A percentile compares a stretch with the other conserved stretches of the same genome.
These are phyloP conservation scores for Pogonophryne albipinna DNA, from an alignment of 2,797 vertebrate species.

Conservation along the genomic window DNA sequence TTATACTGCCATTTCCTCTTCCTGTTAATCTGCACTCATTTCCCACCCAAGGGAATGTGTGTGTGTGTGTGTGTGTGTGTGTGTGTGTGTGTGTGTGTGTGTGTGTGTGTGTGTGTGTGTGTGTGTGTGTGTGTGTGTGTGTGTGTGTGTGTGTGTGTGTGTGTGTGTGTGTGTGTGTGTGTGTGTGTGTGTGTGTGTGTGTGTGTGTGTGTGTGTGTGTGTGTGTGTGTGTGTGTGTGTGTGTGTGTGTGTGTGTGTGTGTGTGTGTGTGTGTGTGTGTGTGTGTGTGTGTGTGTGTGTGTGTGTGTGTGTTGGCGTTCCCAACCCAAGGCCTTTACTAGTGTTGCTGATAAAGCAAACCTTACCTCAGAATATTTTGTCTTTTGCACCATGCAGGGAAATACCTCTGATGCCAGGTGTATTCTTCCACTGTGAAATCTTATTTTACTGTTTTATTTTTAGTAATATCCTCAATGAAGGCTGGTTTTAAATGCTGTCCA, in stretches of 20 bases:
- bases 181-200: constrained; percentile 29
- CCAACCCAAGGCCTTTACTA: constrained; percentile 41
- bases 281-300: constrained; percentile 29
- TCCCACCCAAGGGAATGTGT: constrained; percentile 58
- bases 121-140: constrained; percentile 27
- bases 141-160: constrained; percentile 29
- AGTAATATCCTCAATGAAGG: neutral
- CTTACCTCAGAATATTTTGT: constrained; percentile 51
- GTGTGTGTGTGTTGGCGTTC: constrained; percentile 30
- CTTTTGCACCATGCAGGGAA: constrained; percentile 1
- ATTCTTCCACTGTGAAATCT: neutral
- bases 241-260: constrained; percentile 28
- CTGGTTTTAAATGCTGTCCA: neutral
- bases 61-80: constrained; percentile 13
- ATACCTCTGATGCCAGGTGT: neutral
- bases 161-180: constrained; percentile 29
- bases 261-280: constrained; percentile 29
- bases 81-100: too few species aligned
- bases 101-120: constrained; percentile 9
- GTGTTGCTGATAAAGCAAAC: constrained; percentile 28
- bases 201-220: constrained; percentile 29
- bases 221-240: constrained; percentile 29
- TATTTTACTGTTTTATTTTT: neutral
- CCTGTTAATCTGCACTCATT: constrained; percentile 67
- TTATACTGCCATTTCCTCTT: constrained; percentile 78